Evolutionary conservation across 2,888 invertebrate genomes (phyloP).

Genomic region (Magallana nippona): DNA sequence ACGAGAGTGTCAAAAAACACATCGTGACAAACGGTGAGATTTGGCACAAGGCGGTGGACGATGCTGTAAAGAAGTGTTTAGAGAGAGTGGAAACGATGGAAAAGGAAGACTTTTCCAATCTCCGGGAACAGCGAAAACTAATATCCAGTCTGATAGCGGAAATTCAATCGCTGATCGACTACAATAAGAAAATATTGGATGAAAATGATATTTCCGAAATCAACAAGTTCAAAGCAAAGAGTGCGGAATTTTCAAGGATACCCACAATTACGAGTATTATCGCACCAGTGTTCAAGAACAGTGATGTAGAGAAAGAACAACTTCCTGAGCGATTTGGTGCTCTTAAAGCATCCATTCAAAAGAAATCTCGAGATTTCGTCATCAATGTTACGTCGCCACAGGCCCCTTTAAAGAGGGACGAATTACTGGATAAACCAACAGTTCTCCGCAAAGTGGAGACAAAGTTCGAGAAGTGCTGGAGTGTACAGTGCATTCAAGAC

Average conservation of each 20-base stretch:
- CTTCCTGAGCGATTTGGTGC: conserved; percentile 1
- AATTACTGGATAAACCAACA: neutral
- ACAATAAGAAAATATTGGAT: neutral
- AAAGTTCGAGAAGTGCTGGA: conserved; percentile 21
- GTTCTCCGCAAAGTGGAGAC: neutral
- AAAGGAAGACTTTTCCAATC: conserved; percentile 5
- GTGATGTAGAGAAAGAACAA: neutral
- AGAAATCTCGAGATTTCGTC: conserved; percentile 7
- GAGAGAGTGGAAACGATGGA: neutral
- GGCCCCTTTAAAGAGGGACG: neutral
- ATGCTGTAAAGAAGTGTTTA: neutral
- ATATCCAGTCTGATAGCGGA: neutral
- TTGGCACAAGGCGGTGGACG: conserved; percentile 1
- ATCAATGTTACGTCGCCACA: neutral
- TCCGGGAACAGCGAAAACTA: neutral
- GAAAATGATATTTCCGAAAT: neutral
- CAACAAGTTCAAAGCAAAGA: neutral
- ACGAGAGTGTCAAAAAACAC: neutral
- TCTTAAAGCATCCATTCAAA: neutral
- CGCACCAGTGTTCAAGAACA: conserved; percentile 2
- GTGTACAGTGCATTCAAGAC: neutral
- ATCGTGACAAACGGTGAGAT: conserved; percentile 1
- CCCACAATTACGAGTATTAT: neutral
- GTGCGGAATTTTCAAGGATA: neutral
- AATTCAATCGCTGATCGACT: conserved; percentile 11